These are phyloP conservation scores for Diachasmimorpha longicaudata DNA, from an alignment of 1,140 invertebrate species.

Conservation along the genomic window DNA sequence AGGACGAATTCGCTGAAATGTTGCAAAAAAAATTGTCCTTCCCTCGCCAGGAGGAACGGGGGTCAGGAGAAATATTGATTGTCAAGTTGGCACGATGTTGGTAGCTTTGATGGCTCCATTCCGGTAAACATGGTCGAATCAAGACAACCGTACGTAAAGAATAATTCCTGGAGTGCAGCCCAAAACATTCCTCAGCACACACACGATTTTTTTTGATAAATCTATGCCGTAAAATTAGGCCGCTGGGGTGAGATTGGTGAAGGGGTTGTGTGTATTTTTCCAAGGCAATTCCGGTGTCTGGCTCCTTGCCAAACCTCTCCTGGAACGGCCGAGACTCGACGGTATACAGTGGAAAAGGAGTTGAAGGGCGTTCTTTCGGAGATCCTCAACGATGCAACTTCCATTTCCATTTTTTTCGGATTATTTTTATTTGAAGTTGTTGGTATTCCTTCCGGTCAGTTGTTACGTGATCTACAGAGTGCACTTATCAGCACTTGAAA, in stretches of 20 bases:
- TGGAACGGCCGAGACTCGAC: slow-evolving; percentile 5
- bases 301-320: slow-evolving; percentile 7
- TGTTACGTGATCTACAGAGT: background rate
- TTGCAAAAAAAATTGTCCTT: no score
- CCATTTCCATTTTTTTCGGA: background rate
- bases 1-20: background rate
- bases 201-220: background rate
- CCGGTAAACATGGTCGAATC: background rate
- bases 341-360: background rate
- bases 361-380: background rate
- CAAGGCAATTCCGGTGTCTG: background rate
- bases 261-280: slow-evolving; percentile 9
- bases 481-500: background rate
- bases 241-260: background rate
- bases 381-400: background rate
- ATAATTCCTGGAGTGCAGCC: background rate
- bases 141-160: background rate
- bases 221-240: slow-evolving; percentile 23
- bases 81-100: background rate
- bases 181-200: background rate
- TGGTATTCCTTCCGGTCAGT: background rate
- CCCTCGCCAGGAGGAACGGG: no score
- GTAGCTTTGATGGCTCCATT: background rate
- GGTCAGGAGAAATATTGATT: background rate
- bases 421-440: background rate